These are phyloP conservation scores for Eretmochelys imbricata DNA, from an alignment of 2,113 vertebrate species.

Conservation along the genomic window DNA sequence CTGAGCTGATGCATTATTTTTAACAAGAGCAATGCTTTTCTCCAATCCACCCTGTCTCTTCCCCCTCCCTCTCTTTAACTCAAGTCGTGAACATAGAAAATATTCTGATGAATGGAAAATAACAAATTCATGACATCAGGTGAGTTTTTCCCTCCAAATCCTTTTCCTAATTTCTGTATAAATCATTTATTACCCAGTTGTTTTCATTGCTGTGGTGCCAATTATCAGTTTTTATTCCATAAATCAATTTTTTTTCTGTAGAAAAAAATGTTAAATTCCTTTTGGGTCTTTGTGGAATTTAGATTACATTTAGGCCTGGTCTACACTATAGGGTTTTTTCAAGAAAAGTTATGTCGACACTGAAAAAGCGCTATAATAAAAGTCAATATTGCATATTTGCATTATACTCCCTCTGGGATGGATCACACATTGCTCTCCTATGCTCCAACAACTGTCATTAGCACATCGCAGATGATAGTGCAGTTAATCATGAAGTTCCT, in stretches of 20 bases:
- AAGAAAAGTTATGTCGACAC: no score
- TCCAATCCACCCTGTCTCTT: neutral
- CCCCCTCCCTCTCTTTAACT: neutral
- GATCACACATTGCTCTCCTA: no score
- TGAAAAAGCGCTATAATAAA: no score
- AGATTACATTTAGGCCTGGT: neutral
- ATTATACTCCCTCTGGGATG: no score
- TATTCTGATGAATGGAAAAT: neutral
- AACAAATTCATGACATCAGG: neutral
- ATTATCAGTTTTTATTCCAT: neutral
- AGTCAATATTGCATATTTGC: no score
- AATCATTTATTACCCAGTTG: neutral
- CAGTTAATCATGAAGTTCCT: no score
- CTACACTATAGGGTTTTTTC: no score
- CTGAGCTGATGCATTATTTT: constrained; percentile 23
- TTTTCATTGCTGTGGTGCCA: neutral
- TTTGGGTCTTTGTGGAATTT: neutral
- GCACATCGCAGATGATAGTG: no score
- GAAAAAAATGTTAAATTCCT: neutral
- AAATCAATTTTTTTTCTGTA: neutral
- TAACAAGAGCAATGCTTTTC: neutral
- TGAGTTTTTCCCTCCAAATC: accelerated
- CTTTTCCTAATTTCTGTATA: neutral
- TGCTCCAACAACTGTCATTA: no score
- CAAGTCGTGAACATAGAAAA: neutral